Evolutionary conservation across 2,888 invertebrate species (phyloP).

Genomic region (Ommatoiulus sabulosus): DNA sequence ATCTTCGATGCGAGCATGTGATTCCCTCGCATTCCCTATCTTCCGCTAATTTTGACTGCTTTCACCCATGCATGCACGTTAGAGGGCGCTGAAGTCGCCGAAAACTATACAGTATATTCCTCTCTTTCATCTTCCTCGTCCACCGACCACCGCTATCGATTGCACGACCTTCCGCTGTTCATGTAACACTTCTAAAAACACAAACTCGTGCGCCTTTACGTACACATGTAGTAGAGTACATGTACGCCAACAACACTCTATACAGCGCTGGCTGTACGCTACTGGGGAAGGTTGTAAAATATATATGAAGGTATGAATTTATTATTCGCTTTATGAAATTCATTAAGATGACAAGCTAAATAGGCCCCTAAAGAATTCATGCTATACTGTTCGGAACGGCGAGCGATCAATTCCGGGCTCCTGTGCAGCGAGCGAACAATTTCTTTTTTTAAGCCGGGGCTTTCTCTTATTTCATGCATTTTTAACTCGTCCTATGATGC

Average conservation of each 20-base stretch:
- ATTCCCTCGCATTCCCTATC: too few species aligned
- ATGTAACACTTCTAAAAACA: not conserved
- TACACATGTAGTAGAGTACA: not conserved
- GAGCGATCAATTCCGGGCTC: not conserved
- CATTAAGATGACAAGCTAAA: slow-evolving; percentile 2
- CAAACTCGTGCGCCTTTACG: too few species aligned
- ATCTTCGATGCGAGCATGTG: too few species aligned
- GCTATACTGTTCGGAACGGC: not conserved
- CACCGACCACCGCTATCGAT: not conserved
- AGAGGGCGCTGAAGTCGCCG: too few species aligned
- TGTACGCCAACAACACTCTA: not conserved
- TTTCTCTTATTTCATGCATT: slow-evolving; percentile 8
- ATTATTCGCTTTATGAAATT: slow-evolving; percentile 19
- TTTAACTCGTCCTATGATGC: slow-evolving; percentile 19
- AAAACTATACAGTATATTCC: too few species aligned
- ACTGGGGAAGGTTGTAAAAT: not conserved
- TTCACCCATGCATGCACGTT: too few species aligned
- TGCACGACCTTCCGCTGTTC: not conserved
- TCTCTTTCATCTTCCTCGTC: too few species aligned
- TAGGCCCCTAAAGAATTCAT: slow-evolving; percentile 1
- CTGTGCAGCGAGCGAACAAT: not conserved
- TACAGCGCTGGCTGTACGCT: not conserved
- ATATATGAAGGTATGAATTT: slow-evolving; percentile 12
- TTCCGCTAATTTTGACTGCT: too few species aligned
- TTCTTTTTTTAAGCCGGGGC: not conserved